Evolutionary conservation across 2,797 vertebrate genomes (phyloP).

Genomic region (Rhinichthys osculus): DNA sequence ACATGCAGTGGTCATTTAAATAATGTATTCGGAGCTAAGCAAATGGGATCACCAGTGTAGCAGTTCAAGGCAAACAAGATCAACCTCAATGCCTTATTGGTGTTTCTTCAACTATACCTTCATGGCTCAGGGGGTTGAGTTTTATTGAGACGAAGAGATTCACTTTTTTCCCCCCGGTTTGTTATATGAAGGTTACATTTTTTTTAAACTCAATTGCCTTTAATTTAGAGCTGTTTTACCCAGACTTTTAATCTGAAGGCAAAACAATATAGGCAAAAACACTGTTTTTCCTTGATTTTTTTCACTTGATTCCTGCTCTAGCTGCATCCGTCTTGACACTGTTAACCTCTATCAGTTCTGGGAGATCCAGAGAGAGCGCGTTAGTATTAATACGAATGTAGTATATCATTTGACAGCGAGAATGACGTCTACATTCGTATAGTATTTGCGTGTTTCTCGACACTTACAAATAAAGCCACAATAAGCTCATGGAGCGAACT

Average conservation of each 20-base stretch:
- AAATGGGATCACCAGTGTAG: neutral
- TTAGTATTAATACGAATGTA: no score
- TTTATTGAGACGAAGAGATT: neutral
- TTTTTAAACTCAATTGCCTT: neutral
- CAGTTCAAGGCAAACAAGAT: slow-evolving; percentile 1
- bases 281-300: neutral
- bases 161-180: neutral
- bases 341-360: no score
- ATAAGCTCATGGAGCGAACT: no score
- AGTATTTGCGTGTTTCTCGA: no score
- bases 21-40: neutral
- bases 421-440: no score
- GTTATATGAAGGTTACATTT: neutral
- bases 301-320: no score
- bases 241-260: neutral
- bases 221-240: neutral
- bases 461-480: no score
- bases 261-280: neutral
- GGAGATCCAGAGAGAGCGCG: no score
- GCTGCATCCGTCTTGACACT: no score
- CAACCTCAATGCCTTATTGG: neutral
- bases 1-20: slow-evolving; percentile 8
- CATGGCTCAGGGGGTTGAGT: neutral
- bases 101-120: neutral
- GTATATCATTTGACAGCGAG: no score